phyloP scores from a whole-genome alignment of 30 jellyfish, hydroid and myxozoan species.

The Cassiopea andromeda region DNA sequence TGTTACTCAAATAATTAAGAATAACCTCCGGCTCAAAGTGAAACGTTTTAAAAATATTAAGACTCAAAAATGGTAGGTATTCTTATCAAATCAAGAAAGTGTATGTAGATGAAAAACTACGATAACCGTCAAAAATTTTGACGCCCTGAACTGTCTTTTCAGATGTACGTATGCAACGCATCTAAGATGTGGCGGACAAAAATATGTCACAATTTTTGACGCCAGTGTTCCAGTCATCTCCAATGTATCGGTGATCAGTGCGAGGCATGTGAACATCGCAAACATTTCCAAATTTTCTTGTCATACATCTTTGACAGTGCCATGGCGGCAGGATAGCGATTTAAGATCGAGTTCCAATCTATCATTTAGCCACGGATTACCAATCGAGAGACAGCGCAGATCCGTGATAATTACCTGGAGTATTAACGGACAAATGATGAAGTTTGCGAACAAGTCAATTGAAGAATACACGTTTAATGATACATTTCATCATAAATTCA shows the following conservation, averaged over 20 bases:
- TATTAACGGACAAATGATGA: background rate
- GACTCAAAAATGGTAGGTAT: too few relatives aligned
- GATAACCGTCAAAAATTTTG: too few relatives aligned
- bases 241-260: slow-evolving; percentile 8
- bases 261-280: background rate
- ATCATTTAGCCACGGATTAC: background rate
- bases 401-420: slow-evolving; percentile 36
- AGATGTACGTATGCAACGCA: slow-evolving; percentile 41
- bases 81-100: background rate
- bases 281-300: slow-evolving; percentile 8
- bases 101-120: too few relatives aligned
- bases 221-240: slow-evolving; percentile 9
- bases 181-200: slow-evolving; percentile 51
- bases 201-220: slow-evolving; percentile 21
- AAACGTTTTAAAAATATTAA: too few relatives aligned
- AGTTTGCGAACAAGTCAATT: slow-evolving; percentile 35
- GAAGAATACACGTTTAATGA: background rate
- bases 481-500: slow-evolving; percentile 6
- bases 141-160: background rate
- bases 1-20: too few relatives aligned
- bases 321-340: background rate
- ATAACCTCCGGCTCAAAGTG: too few relatives aligned
- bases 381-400: background rate
- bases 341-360: background rate
- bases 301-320: slow-evolving; percentile 9